These are phyloP conservation scores for Geothlypis trichas DNA, from an alignment of 2,113 vertebrate species.

Conservation along the genomic window DNA sequence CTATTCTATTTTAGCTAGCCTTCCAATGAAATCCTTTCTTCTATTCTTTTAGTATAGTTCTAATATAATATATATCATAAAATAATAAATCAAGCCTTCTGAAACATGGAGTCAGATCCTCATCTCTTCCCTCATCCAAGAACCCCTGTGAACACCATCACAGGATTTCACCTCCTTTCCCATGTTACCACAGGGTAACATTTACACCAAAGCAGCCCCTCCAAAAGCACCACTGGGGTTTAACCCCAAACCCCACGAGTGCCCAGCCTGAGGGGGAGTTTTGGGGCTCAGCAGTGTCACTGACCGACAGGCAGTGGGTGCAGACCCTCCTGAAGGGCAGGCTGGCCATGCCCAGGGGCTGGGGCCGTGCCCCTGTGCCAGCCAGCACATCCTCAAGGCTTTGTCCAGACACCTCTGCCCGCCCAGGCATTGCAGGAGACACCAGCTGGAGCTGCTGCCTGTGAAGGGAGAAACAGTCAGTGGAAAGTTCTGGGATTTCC, in stretches of 20 bases:
- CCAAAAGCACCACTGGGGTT: not conserved
- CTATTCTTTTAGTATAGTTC: no score
- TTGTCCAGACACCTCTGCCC: not conserved
- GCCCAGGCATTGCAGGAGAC: not conserved
- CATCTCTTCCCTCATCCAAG: no score
- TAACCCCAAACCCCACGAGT: not conserved
- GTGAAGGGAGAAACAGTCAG: not conserved
- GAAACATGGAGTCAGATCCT: no score
- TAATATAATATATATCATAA: no score
- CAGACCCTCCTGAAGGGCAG: slow-evolving; percentile 41
- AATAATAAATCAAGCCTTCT: no score
- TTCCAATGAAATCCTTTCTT: no score
- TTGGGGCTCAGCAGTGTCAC: not conserved
- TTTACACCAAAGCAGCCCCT: not conserved
- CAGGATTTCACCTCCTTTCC: not conserved
- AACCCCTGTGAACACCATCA: no score
- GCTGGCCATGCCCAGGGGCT: slow-evolving; percentile 11
- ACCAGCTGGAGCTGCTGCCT: slow-evolving; percentile 65
- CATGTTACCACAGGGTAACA: accelerated
- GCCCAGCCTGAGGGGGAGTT: not conserved
- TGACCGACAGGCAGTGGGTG: slow-evolving; percentile 25
- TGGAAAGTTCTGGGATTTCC: not conserved
- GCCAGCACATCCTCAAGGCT: slow-evolving; percentile 11
- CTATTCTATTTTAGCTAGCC: no score
- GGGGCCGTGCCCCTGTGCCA: not conserved